These are phyloP conservation scores for Carcina quercana DNA, from an alignment of 2,888 invertebrate genomes.

Conservation along the genomic window DNA sequence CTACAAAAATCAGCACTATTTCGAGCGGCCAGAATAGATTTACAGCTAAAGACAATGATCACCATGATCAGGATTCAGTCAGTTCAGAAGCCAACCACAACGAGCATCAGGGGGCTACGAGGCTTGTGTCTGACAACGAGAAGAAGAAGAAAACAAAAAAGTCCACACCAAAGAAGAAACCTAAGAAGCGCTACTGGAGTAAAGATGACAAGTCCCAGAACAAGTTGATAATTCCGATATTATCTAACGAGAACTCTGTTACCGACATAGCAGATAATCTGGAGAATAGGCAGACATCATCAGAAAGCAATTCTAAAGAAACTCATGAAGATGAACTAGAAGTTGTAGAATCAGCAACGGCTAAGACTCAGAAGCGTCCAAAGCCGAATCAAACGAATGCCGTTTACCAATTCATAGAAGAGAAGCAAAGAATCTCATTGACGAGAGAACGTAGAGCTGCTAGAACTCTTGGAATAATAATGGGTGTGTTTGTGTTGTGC, in stretches of 20 bases:
- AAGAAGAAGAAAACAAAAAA: constrained; percentile 53
- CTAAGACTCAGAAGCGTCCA: constrained; percentile 40
- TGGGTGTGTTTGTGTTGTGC: constrained; percentile 98
- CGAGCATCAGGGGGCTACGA: constrained; percentile 69
- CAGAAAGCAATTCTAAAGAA: constrained; percentile 66
- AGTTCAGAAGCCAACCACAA: constrained; percentile 89
- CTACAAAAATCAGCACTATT: constrained; percentile 85
- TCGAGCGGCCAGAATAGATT: constrained; percentile 59
- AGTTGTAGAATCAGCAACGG: constrained; percentile 35
- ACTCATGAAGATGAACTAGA: constrained; percentile 55
- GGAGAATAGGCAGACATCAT: constrained; percentile 58
- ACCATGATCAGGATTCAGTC: constrained; percentile 83
- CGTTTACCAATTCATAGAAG: constrained; percentile 91
- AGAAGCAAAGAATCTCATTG: constrained; percentile 91
- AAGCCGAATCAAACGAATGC: constrained; percentile 67
- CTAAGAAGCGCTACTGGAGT: constrained; percentile 71
- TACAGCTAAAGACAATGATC: constrained; percentile 60
- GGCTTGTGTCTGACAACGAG: constrained; percentile 47
- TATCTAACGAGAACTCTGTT: constrained; percentile 62
- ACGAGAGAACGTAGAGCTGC: constrained; percentile 96
- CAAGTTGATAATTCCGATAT: constrained; percentile 60
- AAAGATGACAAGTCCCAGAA: constrained; percentile 63
- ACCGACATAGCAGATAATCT: constrained; percentile 53
- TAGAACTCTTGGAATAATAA: constrained; percentile 95
- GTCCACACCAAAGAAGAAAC: constrained; percentile 63